A percentile compares a stretch with the other conserved stretches of the same genome.
Conservation (phyloP, 2,888 invertebrate species). For the Drosophila melanosoma region DNA sequence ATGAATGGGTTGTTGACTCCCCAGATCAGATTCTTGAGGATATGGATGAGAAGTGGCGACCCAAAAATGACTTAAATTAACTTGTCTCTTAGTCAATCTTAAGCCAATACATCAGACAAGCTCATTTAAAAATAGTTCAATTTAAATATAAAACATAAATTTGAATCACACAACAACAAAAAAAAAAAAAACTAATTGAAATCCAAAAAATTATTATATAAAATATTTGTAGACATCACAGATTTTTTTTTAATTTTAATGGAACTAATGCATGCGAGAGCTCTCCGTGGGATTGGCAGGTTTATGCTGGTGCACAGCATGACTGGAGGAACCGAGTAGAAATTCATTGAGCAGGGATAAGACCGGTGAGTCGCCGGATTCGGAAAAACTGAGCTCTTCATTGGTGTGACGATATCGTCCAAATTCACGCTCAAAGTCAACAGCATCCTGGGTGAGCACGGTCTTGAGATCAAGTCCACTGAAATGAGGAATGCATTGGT, state of each 20-base stretch:
- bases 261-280: constrained; percentile 42
- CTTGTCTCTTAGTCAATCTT: background rate
- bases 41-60: background rate
- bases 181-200: constrained; percentile 3
- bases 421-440: constrained; percentile 66
- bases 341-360: constrained; percentile 41
- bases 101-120: background rate
- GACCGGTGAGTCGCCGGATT: constrained; percentile 16
- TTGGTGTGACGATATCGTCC: constrained; percentile 45
- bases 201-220: constrained; percentile 8
- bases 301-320: constrained; percentile 27
- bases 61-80: background rate
- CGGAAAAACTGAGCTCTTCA: constrained; percentile 3
- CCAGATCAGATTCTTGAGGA: background rate
- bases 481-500: background rate
- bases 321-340: constrained; percentile 31
- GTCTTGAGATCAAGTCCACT: constrained; percentile 52
- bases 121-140: background rate
- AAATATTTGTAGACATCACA: constrained; percentile 38
- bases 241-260: constrained; percentile 41
- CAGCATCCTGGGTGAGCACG: constrained; percentile 48
- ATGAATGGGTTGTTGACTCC: too few relatives aligned
- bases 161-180: constrained; percentile 24
- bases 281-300: constrained; percentile 22
- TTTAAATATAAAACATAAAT: constrained; percentile 18